Base-by-base conservation (phyloP, 1,140 invertebrate genomes). In the Penaeus japonicus region DNA sequence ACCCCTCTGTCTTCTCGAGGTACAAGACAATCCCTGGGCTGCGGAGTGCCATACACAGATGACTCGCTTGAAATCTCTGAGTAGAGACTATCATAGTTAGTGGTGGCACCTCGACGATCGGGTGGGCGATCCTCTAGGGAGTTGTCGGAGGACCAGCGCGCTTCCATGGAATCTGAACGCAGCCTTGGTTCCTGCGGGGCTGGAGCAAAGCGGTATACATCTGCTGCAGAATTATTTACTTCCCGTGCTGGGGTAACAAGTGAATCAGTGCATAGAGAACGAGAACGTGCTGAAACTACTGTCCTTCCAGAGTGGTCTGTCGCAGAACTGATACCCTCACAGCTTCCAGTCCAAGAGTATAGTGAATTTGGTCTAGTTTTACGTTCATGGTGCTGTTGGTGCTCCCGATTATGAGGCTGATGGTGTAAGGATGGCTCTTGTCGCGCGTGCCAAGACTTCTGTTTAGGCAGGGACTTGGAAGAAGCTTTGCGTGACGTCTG, bases 261-360 rank as follows among this genome's bases (percentile, higher is more conserved):
- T n/a, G 87, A 89, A 79, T 89, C 87, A 35, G 87, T 89, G 35
- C 87, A 89, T 2, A 89, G 82, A 27, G 87, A 89, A n/a, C 87
- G 82, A 22, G 87, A 89, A 17, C 87, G 82, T 3, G 87, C 87
- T 18, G 87, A 89, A 18, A 89, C 54, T 1, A 89, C 87, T 2
- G 87, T 89, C 53, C 65, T 84, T 2, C 87, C 87, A 17, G 87
- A 89, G 39, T 89, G 87, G 54, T 89, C 87, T 12, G 87, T 84
- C 30, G 87, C 55, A 30, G 82, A 79, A 65, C 87, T 78, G 18
- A 80, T 17, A 27, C 87, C 73, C 22, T 89, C 83, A 84, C 78
- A 79, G 30, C 87, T 85, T 27, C 82, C 82, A 22, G 87, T 65
- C 83, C 87, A 84, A 12, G 87, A 89, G 30, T 79, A 85, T 27